Evolutionary conservation across 2,888 invertebrate species (phyloP).

Genomic region (Tetrapedia diversipes): DNA sequence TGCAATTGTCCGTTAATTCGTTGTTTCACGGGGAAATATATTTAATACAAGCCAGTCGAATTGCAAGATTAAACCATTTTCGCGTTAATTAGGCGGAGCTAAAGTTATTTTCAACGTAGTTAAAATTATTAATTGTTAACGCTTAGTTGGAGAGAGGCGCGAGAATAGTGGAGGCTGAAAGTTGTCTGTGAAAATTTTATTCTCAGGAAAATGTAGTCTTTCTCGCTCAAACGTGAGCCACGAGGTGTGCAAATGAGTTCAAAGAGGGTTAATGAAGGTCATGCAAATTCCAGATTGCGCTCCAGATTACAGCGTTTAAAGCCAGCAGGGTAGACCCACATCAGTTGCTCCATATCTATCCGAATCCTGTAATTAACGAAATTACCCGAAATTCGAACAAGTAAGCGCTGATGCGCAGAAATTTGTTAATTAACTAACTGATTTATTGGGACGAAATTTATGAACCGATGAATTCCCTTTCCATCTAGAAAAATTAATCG

Average conservation of each 20-base stretch:
- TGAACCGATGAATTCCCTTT: neutral
- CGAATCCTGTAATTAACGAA: neutral
- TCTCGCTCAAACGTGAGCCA: constrained; percentile 3
- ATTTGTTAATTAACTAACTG: neutral
- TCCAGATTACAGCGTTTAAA: constrained; percentile 10
- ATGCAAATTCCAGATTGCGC: constrained; percentile 36
- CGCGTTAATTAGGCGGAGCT: no score
- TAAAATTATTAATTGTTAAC: no score
- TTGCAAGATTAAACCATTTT: no score
- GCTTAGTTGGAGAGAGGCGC: no score
- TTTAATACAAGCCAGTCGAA: no score
- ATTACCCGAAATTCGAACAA: neutral
- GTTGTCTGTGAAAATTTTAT: neutral
- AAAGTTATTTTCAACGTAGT: neutral
- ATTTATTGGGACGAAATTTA: neutral
- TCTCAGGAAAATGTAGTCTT: neutral
- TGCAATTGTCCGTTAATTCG: no score
- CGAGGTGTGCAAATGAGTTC: constrained; percentile 12
- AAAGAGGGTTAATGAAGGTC: constrained; percentile 25
- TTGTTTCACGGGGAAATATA: no score
- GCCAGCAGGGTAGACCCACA: neutral
- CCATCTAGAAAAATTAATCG: no score
- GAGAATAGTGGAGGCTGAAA: no score
- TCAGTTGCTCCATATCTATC: neutral
- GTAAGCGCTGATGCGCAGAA: neutral